A percentile compares a stretch with the other conserved stretches of the same genome.
Evolutionary conservation across 2,888 invertebrate species (phyloP).

Genomic region (Aleiodes testaceus): DNA sequence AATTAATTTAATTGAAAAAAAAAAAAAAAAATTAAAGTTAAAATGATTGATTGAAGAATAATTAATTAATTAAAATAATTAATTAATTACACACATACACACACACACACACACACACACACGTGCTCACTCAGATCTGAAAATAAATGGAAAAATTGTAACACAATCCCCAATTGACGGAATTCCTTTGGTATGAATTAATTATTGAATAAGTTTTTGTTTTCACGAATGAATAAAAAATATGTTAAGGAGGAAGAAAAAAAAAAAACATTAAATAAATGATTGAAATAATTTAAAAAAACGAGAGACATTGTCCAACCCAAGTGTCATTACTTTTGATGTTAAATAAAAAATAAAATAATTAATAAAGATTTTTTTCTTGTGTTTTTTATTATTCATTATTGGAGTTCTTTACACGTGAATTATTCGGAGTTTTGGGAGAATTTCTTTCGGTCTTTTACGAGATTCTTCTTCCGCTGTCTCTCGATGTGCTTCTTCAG

Average conservation of each 20-base stretch:
- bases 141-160: conserved; percentile 55
- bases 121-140: conserved; percentile 59
- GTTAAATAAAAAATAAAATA: conserved; percentile 72
- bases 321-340: conserved; percentile 73
- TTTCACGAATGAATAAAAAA: conserved; percentile 64
- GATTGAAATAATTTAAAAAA: conserved; percentile 51
- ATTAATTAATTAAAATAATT: conserved; percentile 39
- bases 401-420: conserved; percentile 61
- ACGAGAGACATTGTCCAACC: conserved; percentile 72
- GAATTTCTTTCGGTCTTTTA: conserved; percentile 61
- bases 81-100: conserved; percentile 42
- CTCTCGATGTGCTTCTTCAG: conserved; percentile 87
- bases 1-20: conserved; percentile 41
- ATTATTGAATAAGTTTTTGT: conserved; percentile 69
- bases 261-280: conserved; percentile 48
- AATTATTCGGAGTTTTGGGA: conserved; percentile 6
- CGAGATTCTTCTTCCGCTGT: conserved; percentile 83
- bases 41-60: too few species aligned
- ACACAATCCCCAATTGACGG: conserved; percentile 61
- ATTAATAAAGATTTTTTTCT: conserved; percentile 59
- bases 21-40: too few species aligned
- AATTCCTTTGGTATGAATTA: conserved; percentile 66
- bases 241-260: conserved; percentile 58
- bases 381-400: conserved; percentile 57
- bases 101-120: conserved; percentile 46